phyloP scores from a whole-genome alignment of 2,113 vertebrate species.

The Crypturellus undulatus region DNA sequence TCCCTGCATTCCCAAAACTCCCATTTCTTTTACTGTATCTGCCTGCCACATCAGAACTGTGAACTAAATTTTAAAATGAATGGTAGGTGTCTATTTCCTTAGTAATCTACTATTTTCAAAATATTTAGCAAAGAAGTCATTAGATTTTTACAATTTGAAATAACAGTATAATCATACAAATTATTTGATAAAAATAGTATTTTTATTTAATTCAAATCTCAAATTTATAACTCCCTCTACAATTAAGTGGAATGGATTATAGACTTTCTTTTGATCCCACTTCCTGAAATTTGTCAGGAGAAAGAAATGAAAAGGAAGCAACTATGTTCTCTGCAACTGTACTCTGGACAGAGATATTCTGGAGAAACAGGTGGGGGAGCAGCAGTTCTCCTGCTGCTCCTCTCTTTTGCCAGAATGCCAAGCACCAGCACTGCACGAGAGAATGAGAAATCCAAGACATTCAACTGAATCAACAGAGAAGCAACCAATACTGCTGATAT shows the following conservation, averaged over 20 bases:
- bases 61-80: background rate
- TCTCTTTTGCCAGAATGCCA: background rate
- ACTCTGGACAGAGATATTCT: background rate
- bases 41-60: background rate
- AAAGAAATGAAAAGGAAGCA: background rate
- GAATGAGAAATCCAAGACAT: background rate
- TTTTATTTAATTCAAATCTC: background rate
- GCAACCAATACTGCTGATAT: background rate
- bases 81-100: too few species aligned
- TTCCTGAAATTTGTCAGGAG: background rate
- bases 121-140: background rate
- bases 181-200: background rate
- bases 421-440: too few species aligned
- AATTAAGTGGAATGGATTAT: background rate
- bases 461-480: background rate
- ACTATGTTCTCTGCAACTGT: background rate
- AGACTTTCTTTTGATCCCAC: background rate
- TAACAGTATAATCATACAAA: background rate
- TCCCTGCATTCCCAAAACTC: background rate
- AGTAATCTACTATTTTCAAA: background rate
- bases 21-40: background rate
- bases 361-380: accelerated
- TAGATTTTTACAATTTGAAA: background rate
- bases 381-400: background rate
- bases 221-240: background rate